phyloP scores from a whole-genome alignment of 2,113 vertebrate genomes.

The Peromyscus californicus region DNA sequence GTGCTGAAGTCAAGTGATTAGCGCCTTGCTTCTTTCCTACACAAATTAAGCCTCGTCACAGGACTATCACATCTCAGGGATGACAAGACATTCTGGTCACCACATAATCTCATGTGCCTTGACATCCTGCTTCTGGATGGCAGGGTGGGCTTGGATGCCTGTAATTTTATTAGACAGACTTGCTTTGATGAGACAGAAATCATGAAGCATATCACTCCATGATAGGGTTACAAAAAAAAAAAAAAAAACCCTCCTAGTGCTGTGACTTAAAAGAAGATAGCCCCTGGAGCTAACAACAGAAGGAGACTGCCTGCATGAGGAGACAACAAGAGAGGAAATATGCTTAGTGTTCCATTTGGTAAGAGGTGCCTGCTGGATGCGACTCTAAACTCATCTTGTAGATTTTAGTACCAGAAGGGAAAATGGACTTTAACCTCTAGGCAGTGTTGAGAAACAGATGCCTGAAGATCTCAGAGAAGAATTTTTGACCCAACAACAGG shows the following conservation, averaged over 20 bases:
- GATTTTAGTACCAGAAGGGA: conserved; percentile 70
- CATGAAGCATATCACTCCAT: neutral
- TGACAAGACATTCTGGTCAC: neutral
- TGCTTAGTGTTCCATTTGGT: conserved; percentile 61
- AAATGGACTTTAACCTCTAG: conserved; percentile 68
- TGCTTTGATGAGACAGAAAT: conserved; percentile 44
- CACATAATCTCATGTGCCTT: neutral
- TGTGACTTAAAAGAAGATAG: conserved; percentile 65
- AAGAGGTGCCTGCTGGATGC: neutral
- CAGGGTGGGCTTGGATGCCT: neutral
- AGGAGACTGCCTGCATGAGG: conserved; percentile 69
- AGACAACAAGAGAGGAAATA: conserved; percentile 72
- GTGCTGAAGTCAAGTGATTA: neutral
- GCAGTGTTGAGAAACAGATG: conserved; percentile 70
- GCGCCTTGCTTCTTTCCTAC: neutral
- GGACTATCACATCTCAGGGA: neutral
- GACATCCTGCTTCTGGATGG: neutral
- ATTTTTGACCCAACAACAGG: conserved; percentile 49
- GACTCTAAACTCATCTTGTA: neutral
- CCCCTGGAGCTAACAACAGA: conserved; percentile 71
- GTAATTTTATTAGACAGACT: conserved; percentile 18
- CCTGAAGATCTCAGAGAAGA: conserved; percentile 47
- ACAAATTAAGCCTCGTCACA: conserved; percentile 7
- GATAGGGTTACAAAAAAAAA: neutral
- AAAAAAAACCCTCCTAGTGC: conserved; percentile 36